Evolutionary conservation across 2,888 invertebrate genomes (phyloP).

Genomic region (Erebia epiphron): DNA sequence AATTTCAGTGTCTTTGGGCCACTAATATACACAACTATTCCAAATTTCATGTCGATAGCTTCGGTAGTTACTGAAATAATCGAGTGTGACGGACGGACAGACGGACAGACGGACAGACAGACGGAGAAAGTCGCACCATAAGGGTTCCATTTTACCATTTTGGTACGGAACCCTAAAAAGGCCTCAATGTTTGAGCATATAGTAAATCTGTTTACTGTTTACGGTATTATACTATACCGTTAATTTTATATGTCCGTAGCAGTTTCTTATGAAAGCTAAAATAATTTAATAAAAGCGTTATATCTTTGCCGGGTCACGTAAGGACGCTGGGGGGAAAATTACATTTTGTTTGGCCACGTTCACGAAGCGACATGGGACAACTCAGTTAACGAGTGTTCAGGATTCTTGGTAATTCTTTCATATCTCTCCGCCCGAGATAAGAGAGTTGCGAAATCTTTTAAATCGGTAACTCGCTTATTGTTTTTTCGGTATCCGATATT

Average conservation of each 20-base stretch:
- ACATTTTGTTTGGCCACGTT: constrained; percentile 81
- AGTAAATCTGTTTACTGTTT: constrained; percentile 13
- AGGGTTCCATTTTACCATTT: no score
- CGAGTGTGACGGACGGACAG: no score
- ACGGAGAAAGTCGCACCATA: no score
- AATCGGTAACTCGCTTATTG: constrained; percentile 46
- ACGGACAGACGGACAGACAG: no score
- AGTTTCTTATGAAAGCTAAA: constrained; percentile 75
- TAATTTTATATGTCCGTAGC: constrained; percentile 65
- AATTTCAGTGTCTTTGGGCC: no score
- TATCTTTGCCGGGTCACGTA: constrained; percentile 81
- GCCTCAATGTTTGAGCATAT: neutral
- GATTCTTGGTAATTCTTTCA: constrained; percentile 73
- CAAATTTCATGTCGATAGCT: no score
- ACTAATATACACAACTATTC: no score
- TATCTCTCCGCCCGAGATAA: constrained; percentile 59
- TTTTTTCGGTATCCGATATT: constrained; percentile 37
- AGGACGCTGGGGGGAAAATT: constrained; percentile 77
- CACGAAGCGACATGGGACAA: constrained; percentile 72
- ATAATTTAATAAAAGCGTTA: constrained; percentile 81
- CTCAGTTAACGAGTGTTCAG: constrained; percentile 77
- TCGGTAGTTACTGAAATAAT: no score
- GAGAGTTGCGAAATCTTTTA: constrained; percentile 46
- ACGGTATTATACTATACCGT: constrained; percentile 46
- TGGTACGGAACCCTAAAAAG: no score